These are phyloP conservation scores for Sarcoramphus papa DNA, from an alignment of 2,797 vertebrate genomes.

Conservation along the genomic window DNA sequence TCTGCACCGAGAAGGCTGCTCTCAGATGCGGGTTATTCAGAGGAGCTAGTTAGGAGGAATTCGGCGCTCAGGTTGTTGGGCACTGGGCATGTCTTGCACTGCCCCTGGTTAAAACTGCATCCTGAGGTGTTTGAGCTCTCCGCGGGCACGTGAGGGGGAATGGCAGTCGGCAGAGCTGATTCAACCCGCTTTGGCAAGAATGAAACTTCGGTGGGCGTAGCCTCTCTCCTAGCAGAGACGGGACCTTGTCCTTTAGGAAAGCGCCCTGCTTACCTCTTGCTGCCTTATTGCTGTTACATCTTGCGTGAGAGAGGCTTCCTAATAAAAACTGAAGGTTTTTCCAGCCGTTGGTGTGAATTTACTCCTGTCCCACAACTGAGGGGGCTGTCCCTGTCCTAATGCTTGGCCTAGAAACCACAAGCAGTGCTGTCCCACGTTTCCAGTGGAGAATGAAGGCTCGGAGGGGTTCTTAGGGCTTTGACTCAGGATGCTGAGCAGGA, in stretches of 20 bases:
- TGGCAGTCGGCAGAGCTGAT: neutral
- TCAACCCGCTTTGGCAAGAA: neutral
- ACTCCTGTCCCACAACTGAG: neutral
- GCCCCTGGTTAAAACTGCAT: neutral
- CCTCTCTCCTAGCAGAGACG: neutral
- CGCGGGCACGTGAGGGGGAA: rapidly evolving
- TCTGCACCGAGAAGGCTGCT: neutral
- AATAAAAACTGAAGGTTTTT: neutral
- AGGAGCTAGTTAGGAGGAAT: neutral
- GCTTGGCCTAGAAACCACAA: neutral
- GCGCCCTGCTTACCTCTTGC: neutral
- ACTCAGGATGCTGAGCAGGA: neutral
- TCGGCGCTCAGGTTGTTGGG: neutral
- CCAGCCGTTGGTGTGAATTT: neutral
- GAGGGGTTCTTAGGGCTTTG: neutral
- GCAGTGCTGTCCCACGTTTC: neutral
- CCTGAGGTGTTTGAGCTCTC: neutral
- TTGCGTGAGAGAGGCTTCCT: neutral
- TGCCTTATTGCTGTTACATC: neutral
- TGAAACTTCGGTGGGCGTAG: neutral
- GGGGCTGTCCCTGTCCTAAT: neutral
- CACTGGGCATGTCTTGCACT: rapidly evolving
- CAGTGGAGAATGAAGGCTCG: neutral
- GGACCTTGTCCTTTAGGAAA: neutral
- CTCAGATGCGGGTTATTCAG: neutral